Base-by-base conservation (phyloP, 2,113 vertebrate species). In the Neodon shergylaensis region DNA sequence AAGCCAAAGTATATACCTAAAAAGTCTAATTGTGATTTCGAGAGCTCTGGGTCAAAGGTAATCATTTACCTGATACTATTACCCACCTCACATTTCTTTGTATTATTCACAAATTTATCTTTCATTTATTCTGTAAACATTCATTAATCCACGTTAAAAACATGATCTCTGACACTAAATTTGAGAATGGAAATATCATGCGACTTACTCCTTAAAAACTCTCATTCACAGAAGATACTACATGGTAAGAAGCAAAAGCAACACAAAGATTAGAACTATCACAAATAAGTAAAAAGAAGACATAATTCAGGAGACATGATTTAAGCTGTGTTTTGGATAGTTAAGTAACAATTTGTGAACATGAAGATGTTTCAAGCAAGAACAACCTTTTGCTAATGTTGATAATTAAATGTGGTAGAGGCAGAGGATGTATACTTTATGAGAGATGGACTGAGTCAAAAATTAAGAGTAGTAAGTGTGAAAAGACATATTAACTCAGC, bases 231-330 rank as follows among this genome's bases (percentile, higher is more conserved):
- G 61, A 92, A 92, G 77, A 77, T 87, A 54, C 5, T 91, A 44
- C 61, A 16, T 47, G 4, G 33, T 87, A 54, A 49, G 22, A 93
- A 79, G 8, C 28, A 36, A 79, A 52, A 36, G 47, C 31, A 79
- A 79, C 21, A 84, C 0, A 54, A 54, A 91, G 12, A 65, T 8
- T 93, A 44, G 61, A 95, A 88, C 83, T 82, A 90, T 28, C 14
- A 63, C 63, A 90, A 33, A 74, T 93, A 65, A 73, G 21, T 74
- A 88, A 81, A 95, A 49, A 79, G 19, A 95, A 91, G 12, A 65
- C 42, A 72, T 72, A 78, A 84, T 88, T 91, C 68, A 83, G 21
- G 24, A 72, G 88, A 28, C 81, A n/a, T 21, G 5, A 91, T 63
- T 91, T 73, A 68, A 78, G 31, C 5, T 70, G 22, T 0, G 12